phyloP scores from a whole-genome alignment of 2,797 vertebrate genomes.

The Eremophila alpestris region DNA sequence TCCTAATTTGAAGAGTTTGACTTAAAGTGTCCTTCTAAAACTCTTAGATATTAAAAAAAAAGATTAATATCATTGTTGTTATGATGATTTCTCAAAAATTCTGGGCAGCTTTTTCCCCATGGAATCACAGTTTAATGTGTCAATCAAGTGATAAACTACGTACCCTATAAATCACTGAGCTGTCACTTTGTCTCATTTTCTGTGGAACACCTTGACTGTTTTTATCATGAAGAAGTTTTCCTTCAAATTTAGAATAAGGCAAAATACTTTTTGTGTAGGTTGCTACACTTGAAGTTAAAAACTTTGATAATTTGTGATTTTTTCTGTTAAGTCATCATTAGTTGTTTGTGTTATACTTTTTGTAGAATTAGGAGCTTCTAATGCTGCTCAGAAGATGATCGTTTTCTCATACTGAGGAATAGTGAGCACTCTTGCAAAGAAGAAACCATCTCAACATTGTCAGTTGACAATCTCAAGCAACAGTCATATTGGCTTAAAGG shows the following conservation, averaged over 20 bases:
- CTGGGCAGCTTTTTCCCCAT: background rate
- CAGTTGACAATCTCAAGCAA: background rate
- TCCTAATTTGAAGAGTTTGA: background rate
- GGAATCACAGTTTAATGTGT: background rate
- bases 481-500: background rate
- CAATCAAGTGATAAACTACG: slow-evolving; percentile 1
- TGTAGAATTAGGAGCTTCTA: background rate
- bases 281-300: background rate
- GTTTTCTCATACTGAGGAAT: background rate
- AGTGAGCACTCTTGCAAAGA: background rate
- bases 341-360: background rate
- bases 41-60: background rate
- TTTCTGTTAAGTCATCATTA: background rate
- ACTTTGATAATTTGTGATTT: background rate
- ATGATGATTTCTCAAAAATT: background rate
- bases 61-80: background rate
- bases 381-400: background rate
- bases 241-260: background rate
- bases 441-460: background rate
- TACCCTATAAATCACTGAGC: slow-evolving; percentile 2
- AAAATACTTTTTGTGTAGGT: background rate
- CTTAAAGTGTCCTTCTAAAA: background rate
- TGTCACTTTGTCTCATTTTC: background rate
- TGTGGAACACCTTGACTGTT: background rate
- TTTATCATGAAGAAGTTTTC: background rate